Conservation (phyloP, 2,888 invertebrate species). For the Caenorhabditis wallacei region DNA sequence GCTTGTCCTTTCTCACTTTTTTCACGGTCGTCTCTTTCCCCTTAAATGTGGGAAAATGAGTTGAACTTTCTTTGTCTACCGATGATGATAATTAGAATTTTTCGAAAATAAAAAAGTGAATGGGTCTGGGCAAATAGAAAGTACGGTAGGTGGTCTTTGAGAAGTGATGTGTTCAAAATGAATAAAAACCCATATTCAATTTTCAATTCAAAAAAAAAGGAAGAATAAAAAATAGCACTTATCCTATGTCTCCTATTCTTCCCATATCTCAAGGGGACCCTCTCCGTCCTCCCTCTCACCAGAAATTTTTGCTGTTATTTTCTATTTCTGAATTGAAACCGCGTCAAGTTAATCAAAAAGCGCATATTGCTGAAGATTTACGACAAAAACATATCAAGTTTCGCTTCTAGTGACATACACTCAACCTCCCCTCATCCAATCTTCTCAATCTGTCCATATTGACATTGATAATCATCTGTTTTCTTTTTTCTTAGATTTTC, state of each 20-base stretch:
- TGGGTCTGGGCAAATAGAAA: neutral
- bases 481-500: neutral
- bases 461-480: conserved; percentile 48
- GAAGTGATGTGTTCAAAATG: neutral
- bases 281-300: neutral
- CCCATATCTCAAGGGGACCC: conserved; percentile 39
- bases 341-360: conserved; percentile 52
- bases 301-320: conserved; percentile 5
- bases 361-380: conserved; percentile 44
- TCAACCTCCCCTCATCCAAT: conserved; percentile 1
- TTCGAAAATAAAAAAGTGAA: neutral
- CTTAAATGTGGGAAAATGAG: neutral
- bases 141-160: neutral
- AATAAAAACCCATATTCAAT: too few relatives aligned
- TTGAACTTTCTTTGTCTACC: neutral
- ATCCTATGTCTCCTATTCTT: conserved; percentile 9
- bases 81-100: neutral
- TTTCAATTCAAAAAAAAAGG: neutral
- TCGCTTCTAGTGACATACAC: conserved; percentile 30
- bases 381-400: conserved; percentile 44
- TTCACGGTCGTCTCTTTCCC: neutral
- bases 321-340: conserved; percentile 32
- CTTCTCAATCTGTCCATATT: conserved; percentile 36
- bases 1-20: neutral
- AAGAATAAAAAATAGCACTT: conserved; percentile 25